A percentile compares a stretch with the other conserved stretches of the same genome.
These are phyloP conservation scores for Ochropleura plecta DNA, from an alignment of 2,888 invertebrate species.

Conservation along the genomic window DNA sequence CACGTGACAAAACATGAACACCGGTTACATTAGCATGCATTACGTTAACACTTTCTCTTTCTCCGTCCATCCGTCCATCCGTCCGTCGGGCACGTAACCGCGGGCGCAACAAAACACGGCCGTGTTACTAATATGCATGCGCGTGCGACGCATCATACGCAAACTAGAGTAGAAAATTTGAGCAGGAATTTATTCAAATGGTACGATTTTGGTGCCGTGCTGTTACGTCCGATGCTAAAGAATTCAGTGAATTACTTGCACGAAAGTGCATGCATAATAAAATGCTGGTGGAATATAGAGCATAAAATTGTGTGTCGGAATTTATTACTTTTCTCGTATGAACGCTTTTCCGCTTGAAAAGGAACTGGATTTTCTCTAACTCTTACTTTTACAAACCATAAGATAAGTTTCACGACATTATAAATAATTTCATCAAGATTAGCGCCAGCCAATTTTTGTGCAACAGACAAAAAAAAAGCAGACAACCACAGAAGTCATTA, in stretches of 20 bases:
- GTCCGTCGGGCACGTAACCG: conserved; percentile 49
- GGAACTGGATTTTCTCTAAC: conserved; percentile 8
- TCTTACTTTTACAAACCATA: not conserved
- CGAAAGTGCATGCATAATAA: conserved; percentile 47
- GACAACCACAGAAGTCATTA: conserved; percentile 21
- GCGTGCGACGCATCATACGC: conserved; percentile 44
- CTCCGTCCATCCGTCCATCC: conserved; percentile 43
- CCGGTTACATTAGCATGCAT: conserved; percentile 62
- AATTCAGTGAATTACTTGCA: conserved; percentile 36
- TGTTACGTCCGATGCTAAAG: conserved; percentile 28
- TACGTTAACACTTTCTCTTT: conserved; percentile 66
- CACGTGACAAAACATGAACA: conserved; percentile 60
- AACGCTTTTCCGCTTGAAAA: conserved; percentile 19
- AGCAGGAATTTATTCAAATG: conserved; percentile 61
- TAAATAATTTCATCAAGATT: conserved; percentile 15
- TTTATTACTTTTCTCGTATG: conserved; percentile 1
- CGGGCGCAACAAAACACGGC: conserved; percentile 57
- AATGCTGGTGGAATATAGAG: conserved; percentile 26
- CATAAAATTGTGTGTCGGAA: conserved; percentile 30
- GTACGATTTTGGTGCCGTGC: conserved; percentile 29
- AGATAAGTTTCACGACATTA: conserved; percentile 9
- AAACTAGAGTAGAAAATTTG: conserved; percentile 61
- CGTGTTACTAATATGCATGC: conserved; percentile 54
- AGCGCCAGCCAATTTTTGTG: not conserved
- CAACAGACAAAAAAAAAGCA: not conserved